phyloP scores from a whole-genome alignment of 2,797 vertebrate genomes.

The Acipenser ruthenus region DNA sequence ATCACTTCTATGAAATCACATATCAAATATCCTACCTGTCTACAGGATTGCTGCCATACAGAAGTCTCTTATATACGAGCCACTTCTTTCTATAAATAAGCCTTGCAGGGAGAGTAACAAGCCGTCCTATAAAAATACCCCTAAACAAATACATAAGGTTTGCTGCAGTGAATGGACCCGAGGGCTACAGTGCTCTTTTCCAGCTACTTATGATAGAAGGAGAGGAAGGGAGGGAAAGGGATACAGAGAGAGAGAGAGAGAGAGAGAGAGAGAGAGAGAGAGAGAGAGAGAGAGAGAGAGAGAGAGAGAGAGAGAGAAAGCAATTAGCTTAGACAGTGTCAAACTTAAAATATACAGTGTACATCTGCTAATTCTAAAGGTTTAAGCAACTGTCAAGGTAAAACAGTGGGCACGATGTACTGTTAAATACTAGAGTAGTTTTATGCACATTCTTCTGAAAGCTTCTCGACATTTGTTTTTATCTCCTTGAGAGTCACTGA shows the following conservation, averaged over 20 bases:
- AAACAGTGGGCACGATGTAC: too few relatives aligned
- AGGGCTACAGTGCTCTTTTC: slow-evolving; percentile 21
- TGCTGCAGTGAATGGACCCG: slow-evolving; percentile 27
- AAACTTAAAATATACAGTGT: too few relatives aligned
- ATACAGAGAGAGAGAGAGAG: background rate
- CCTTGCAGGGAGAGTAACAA: background rate
- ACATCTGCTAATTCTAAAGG: too few relatives aligned
- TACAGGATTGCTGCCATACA: background rate
- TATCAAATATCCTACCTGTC: background rate
- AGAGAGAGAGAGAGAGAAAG: too few relatives aligned
- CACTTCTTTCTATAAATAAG: background rate
- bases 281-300: too few relatives aligned
- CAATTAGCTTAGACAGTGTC: too few relatives aligned
- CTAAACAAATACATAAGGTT: background rate
- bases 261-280: background rate
- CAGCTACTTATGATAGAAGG: background rate
- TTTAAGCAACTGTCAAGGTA: too few relatives aligned
- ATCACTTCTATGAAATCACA: background rate
- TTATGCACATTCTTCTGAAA: too few relatives aligned
- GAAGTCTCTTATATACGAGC: background rate
- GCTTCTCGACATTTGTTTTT: too few relatives aligned
- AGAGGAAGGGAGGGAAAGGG: background rate
- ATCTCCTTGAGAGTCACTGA: too few relatives aligned
- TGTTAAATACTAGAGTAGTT: too few relatives aligned
- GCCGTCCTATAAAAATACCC: background rate